Evolutionary conservation across 2,113 vertebrate genomes (phyloP), one percentile per base, ranked within the genome.

Genomic region (Climacteris rufus): DNA sequence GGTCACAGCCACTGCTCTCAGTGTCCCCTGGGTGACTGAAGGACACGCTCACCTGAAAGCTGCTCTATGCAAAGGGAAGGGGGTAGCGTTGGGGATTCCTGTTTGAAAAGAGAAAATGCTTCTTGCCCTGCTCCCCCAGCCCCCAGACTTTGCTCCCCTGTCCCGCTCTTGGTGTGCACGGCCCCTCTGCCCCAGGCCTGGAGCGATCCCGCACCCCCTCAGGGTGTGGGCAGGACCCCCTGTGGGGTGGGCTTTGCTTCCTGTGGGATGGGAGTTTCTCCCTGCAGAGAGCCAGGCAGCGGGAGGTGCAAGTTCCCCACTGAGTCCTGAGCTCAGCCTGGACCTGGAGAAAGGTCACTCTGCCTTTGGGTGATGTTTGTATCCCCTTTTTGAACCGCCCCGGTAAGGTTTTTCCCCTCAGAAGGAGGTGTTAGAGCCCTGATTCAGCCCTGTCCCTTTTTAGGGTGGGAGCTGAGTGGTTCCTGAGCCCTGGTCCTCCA

Each of bases 31-130:
- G 42, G 61, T 90, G 83, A 90, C 61, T 33, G 83, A 96, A 91
- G 86, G 94, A 63, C 39, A 12, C 3, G 0, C 42, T 96, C 15
- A 22, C 87, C 71, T 66, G 79, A 82, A 63, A 66, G 91, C 74
- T 95, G 85, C 90, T 93, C 94, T 95, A 90, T 95, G 94, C 94
- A 92, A 95, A 88, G 70, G 52, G 81, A 69, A 66, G 54, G 88
- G 80, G 76, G 27, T 68, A 66, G n/a, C 1, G 1, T 3, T 47
- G 65, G 85, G 88, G 27, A 23, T 81, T 93, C 79, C 74, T 50
- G 52, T 86, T 66, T 74, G 86, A 88, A 76, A 89, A 92, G 76
- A 61, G 70, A 89, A 77, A 82, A 84, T 11, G 91, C 60, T 96
- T 91, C 66, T 95, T 84, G 76, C 53, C 78, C 81, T 88, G 89